Conservation (phyloP, 2,113 vertebrate species). For the Camelus dromedarius region DNA sequence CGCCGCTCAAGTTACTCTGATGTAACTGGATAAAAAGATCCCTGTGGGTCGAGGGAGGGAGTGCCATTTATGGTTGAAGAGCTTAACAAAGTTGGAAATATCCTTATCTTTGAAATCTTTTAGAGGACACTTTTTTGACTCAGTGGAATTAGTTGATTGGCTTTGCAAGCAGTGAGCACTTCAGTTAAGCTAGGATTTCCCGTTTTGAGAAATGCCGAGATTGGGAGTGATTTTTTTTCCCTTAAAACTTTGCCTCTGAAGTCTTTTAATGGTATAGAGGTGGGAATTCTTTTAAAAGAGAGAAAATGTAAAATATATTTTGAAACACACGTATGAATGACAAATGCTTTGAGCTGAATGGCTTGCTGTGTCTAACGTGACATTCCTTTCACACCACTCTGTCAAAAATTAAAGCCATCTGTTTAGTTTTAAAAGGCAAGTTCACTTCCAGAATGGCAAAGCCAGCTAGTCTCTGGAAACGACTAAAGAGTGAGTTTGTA, state of each 20-base stretch:
- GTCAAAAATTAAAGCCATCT: constrained; percentile 67
- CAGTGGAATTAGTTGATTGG: not conserved
- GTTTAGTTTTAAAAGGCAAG: constrained; percentile 55
- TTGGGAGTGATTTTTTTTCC: constrained; percentile 6
- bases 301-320: constrained; percentile 46
- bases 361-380: not conserved
- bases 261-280: not conserved
- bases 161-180: not conserved
- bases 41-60: not conserved
- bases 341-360: constrained; percentile 32
- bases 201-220: constrained; percentile 24
- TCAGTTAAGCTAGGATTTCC: not conserved
- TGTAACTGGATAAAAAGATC: constrained; percentile 50
- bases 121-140: constrained; percentile 19
- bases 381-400: constrained; percentile 52
- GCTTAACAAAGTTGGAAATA: not conserved
- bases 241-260: constrained; percentile 50
- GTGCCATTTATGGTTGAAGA: not conserved
- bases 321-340: constrained; percentile 30
- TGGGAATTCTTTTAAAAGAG: constrained; percentile 1
- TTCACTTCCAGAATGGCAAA: constrained; percentile 7
- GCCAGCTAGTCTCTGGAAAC: constrained; percentile 40
- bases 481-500: constrained; percentile 40
- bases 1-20: constrained; percentile 48
- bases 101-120: constrained; percentile 23